Evolutionary conservation across 2,888 invertebrate genomes (phyloP).

Genomic region (Orthosia incerta): DNA sequence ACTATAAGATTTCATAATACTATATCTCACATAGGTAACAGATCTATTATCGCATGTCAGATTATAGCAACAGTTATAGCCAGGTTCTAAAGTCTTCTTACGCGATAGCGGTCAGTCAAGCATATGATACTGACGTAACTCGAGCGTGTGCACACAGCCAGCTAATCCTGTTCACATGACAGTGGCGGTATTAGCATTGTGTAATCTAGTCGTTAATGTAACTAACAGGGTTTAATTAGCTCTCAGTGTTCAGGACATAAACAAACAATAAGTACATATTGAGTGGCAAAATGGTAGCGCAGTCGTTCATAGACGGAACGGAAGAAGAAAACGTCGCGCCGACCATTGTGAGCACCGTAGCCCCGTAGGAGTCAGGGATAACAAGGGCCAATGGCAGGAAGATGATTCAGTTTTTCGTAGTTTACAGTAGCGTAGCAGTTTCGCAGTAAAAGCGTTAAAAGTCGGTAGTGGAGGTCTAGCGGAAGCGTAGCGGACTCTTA

Average conservation of each 20-base stretch:
- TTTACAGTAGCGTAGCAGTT: neutral
- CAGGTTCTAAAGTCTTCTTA: slow-evolving; percentile 24
- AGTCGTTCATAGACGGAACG: neutral
- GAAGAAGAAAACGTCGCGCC: no score
- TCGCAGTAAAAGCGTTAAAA: neutral
- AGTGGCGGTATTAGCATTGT: slow-evolving; percentile 20
- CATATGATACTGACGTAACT: slow-evolving; percentile 46
- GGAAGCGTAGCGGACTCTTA: neutral
- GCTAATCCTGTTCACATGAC: slow-evolving; percentile 45
- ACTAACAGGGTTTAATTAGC: slow-evolving; percentile 44
- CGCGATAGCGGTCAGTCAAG: slow-evolving; percentile 34
- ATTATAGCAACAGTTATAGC: neutral
- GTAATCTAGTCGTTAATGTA: slow-evolving; percentile 41
- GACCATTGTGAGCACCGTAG: no score
- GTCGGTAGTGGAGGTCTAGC: neutral
- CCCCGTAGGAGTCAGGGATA: no score
- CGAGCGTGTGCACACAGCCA: slow-evolving; percentile 21
- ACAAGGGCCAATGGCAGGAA: no score
- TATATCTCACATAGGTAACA: neutral
- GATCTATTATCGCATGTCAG: neutral
- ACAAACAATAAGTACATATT: neutral
- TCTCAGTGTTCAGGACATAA: neutral
- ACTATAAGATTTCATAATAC: neutral
- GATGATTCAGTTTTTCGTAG: no score
- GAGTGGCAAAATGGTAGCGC: slow-evolving; percentile 2